Conservation (phyloP, 1,140 invertebrate species). For the Coenobita brevimanus region DNA sequence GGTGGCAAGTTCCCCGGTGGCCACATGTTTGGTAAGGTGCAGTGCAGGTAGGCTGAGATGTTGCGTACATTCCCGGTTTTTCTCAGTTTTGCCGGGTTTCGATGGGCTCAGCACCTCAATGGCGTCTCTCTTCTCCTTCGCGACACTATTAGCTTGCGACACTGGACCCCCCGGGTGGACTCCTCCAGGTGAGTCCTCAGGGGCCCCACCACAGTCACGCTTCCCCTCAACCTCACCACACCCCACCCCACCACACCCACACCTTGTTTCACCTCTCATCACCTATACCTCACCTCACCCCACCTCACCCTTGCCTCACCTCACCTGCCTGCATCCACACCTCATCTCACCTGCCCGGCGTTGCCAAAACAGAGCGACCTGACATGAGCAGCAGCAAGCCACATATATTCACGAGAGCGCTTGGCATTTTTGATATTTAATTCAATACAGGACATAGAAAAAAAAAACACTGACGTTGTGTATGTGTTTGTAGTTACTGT, state of each 20-base stretch:
- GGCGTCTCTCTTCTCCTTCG: conserved; percentile 59
- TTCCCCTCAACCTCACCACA: background rate
- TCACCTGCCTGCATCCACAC: too few species aligned
- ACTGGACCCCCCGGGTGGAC: conserved; percentile 56
- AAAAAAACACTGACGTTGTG: too few species aligned
- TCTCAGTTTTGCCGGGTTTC: conserved; percentile 62
- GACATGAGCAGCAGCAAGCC: too few species aligned
- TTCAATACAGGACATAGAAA: too few species aligned
- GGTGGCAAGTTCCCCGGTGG: too few species aligned
- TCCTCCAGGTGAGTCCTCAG: conserved; percentile 58
- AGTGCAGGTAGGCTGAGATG: background rate
- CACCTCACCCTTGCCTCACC: too few species aligned
- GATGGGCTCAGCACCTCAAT: conserved; percentile 63
- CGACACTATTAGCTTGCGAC: conserved; percentile 64
- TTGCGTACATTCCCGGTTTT: conserved; percentile 54
- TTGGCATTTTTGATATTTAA: too few species aligned
- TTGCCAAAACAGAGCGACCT: too few species aligned
- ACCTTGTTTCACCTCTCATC: background rate
- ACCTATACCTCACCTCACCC: background rate
- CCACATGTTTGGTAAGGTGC: too few species aligned
- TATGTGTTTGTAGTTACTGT: too few species aligned
- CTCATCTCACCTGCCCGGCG: too few species aligned
- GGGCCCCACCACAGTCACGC: background rate
- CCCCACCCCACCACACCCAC: background rate
- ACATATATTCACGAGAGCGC: too few species aligned